Evolutionary conservation across 2,888 invertebrate species (phyloP), one percentile per base, ranked within the genome.

Genomic region (Onthophagus sagittarius): DNA sequence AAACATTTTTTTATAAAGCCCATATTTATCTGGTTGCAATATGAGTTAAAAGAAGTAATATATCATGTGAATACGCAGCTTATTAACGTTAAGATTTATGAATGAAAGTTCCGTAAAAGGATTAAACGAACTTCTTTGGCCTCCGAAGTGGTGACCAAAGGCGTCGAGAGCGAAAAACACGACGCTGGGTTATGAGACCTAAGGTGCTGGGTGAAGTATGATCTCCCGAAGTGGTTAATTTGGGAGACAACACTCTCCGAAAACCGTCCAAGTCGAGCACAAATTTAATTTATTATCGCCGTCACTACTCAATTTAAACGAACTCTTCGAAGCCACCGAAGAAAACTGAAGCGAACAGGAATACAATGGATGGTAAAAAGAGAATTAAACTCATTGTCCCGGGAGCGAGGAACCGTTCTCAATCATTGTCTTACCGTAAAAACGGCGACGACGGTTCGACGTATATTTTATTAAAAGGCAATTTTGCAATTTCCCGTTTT

Each of bases 381-480:
- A 23, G 39, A 53, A 53, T 11, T 53, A 23, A 23, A 23, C 39
- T 53, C 39, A 53, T 53, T 53, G 39, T 53, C 39, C 39, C 39
- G 39, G 39, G 39, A 53, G 39, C 39, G 39, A 7, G 39, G 39
- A 53, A 53, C 39, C 39, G 39, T 53, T 11, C 39, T 53, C 39
- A 53, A 53, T 53, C 39, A 53, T 53, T 53, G 39, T 53, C 39
- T 53, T 53, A 53, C 39, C 39, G 39, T 53, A 53, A 53, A 23
- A 53, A 53, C 11, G 39, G 39, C 39, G 39, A 11, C 39, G 39
- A 53, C 39, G 39, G 39, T 53, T 53, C 39, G 39, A 53, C 39
- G 75, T 71, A 75, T 72, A 71, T 75, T 75, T 75, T 75, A 75
- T 71, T 75, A 75, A 73, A 73, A 72, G 73, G 71, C 70, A 75